phyloP scores from a whole-genome alignment of 1,140 invertebrate genomes.

The Pachyrhynchus sulphureomaculatus region DNA sequence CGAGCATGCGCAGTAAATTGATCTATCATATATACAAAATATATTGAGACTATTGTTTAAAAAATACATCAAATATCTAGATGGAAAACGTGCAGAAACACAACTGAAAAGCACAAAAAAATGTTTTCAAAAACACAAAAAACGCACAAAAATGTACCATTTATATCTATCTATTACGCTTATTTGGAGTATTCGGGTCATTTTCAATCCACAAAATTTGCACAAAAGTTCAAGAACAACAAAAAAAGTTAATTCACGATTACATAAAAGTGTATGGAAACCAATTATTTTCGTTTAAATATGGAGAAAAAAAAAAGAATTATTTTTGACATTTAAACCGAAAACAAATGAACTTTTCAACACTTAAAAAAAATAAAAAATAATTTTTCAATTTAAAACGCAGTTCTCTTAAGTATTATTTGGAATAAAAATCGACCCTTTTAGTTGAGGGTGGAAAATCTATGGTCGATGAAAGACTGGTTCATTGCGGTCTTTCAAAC shows the following conservation, averaged over 20 bases:
- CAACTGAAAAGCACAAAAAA: neutral
- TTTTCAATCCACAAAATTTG: conserved; percentile 5
- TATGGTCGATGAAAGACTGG: conserved; percentile 29
- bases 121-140: neutral
- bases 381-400: too few species aligned
- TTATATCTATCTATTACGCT: conserved; percentile 39
- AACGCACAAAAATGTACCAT: conserved; percentile 33
- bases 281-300: neutral
- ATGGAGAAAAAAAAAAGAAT: too few species aligned
- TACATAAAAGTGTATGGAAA: neutral
- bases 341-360: too few species aligned
- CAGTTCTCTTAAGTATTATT: too few species aligned
- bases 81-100: neutral
- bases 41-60: neutral
- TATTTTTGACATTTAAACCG: too few species aligned
- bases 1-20: neutral
- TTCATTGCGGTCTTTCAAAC: conserved; percentile 24
- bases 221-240: neutral
- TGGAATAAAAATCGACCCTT: too few species aligned
- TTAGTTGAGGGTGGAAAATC: neutral
- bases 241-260: neutral
- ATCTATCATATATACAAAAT: neutral
- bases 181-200: conserved; percentile 35
- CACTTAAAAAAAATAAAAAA: too few species aligned
- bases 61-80: neutral